Percentiles rank a stretch among this genome's conserved stretches.
Conservation (phyloP, 2,113 vertebrate species). For the Circaetus gallicus region DNA sequence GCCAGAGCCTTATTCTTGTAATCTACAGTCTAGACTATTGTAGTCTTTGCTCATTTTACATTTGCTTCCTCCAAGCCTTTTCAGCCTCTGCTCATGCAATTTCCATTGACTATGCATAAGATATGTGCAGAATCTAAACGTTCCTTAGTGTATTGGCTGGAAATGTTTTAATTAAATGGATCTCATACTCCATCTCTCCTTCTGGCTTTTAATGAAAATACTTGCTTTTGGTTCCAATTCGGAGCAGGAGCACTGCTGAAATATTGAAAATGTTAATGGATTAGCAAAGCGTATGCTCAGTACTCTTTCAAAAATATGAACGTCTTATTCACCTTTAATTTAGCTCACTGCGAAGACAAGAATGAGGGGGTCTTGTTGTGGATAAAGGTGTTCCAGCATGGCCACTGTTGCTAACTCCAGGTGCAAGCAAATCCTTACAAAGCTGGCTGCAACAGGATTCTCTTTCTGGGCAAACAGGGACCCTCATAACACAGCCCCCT, state of each 20-base stretch:
- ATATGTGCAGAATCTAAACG: neutral
- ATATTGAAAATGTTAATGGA: constrained; percentile 28
- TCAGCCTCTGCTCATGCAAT: neutral
- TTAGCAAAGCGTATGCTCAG: neutral
- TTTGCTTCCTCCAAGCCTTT: neutral
- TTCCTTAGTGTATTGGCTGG: neutral
- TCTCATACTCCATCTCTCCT: neutral
- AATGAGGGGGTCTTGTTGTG: neutral
- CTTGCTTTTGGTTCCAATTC: constrained; percentile 17
- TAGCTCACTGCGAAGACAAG: neutral
- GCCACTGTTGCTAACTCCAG: neutral
- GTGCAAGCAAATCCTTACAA: neutral
- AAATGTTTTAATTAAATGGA: constrained; percentile 33
- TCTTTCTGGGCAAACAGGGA: neutral
- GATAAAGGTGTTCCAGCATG: neutral
- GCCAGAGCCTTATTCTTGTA: neutral
- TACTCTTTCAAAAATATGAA: neutral
- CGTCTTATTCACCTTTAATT: neutral
- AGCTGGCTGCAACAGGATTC: neutral
- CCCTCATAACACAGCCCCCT: neutral
- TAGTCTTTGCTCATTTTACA: neutral
- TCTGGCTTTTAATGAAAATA: constrained; percentile 25
- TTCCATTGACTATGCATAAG: neutral
- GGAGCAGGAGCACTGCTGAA: constrained; percentile 17
- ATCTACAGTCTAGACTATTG: neutral